Evolutionary conservation across 35 echinoderm and acorn worm genomes (phyloP), one percentile per base, ranked within the genome.

Genomic region (Apostichopus californicus): DNA sequence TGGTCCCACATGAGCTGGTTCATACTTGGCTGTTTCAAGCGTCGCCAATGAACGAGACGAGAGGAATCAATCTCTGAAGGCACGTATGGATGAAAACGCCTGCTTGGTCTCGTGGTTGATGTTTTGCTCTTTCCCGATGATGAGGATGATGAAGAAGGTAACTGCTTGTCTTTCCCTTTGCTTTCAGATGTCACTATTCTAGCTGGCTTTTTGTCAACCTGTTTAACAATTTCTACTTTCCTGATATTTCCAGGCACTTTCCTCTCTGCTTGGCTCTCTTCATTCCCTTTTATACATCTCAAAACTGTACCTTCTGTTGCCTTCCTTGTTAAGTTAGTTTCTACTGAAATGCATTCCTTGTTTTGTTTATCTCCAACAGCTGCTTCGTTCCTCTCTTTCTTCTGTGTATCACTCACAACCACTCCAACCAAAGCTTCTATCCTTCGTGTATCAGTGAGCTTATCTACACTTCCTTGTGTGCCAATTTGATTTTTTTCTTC

Each of bases 1-100:
- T 89, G 86, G 63, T 89, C 72, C 86, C 86, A 34, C 86, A 89
- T 89, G 10, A 89, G 86, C 24, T 89, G 61, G 3, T 71, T 64
- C 64, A 89, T 66, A 18, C 13, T 21, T 9, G 86, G 86, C 17
- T 72, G 34, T 18, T 8, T 18, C 46, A 89, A 26, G 22, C 63
- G 8, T 73, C 63, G 58, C 17, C 60, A 89, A 72, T 89, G 63
- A 10, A 89, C 25, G 18, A 89, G 64, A 54, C 25, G 58, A 22
- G 61, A 8, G 12, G 86, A 68, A 18, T 89, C 52, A 9, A 89
- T 34, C 63, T 72, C 9, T 17, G 57, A 66, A 9, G 86, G 61
- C 11, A 89, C 64, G 17, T 89, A 89, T 8, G 86, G 86, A 55
- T 89, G 86, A 64, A 89, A 89, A n/a, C 61, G 86, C 52, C 64